Conservation (phyloP, 2,888 invertebrate genomes). For the Schizaphis graminum region DNA sequence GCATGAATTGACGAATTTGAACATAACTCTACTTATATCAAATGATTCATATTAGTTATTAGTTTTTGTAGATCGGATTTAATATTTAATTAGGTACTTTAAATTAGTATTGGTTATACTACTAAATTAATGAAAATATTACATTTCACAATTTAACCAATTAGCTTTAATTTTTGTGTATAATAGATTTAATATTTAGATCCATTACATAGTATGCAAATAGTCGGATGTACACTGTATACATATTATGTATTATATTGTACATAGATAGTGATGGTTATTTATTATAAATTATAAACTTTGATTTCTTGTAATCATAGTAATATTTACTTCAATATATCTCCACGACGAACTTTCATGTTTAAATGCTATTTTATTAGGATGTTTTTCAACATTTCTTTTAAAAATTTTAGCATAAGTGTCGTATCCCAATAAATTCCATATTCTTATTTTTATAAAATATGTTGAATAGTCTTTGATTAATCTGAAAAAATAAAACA, state of each 20-base stretch:
- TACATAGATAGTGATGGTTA: neutral
- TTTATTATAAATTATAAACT: constrained; percentile 12
- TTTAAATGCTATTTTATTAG: constrained; percentile 73
- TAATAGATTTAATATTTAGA: neutral
- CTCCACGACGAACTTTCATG: constrained; percentile 73
- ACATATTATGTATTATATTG: neutral
- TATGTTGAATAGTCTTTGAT: constrained; percentile 53
- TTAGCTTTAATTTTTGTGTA: neutral
- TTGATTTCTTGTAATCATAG: neutral
- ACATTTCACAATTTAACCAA: neutral
- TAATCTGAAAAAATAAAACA: constrained; percentile 52
- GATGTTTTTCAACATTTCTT: constrained; percentile 69
- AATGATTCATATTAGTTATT: neutral
- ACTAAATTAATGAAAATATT: neutral
- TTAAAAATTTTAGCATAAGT: constrained; percentile 64
- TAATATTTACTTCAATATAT: constrained; percentile 71
- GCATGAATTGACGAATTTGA: no score
- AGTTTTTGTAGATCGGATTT: neutral
- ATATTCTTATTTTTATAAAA: constrained; percentile 52
- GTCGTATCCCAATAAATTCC: constrained; percentile 46
- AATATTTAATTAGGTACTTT: neutral
- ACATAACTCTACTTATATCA: neutral
- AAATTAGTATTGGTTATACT: neutral
- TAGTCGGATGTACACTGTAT: neutral
- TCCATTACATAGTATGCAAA: neutral